Evolutionary conservation across 2,888 invertebrate genomes (phyloP).

Genomic region (Lepidochrysops patricia): DNA sequence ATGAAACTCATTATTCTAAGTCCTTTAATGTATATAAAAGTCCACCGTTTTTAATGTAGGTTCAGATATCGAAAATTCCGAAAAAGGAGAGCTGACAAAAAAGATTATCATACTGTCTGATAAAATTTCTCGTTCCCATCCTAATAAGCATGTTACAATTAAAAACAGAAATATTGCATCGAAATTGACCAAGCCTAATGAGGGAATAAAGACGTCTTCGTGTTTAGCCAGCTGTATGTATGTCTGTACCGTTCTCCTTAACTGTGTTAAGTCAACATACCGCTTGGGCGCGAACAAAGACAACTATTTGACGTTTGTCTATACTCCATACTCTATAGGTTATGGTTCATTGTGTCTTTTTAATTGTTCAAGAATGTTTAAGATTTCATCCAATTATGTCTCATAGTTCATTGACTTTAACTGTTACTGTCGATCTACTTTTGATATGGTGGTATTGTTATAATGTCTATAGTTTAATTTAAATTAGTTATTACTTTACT

Average conservation of each 20-base stretch:
- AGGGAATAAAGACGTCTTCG: constrained; percentile 2
- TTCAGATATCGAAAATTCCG: too few relatives aligned
- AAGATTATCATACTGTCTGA: too few relatives aligned
- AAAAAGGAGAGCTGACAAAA: too few relatives aligned
- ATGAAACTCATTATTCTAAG: too few relatives aligned
- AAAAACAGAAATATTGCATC: background rate
- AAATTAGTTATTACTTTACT: too few relatives aligned
- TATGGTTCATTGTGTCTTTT: constrained; percentile 2
- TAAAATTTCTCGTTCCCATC: too few relatives aligned
- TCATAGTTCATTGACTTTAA: background rate
- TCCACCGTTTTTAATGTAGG: too few relatives aligned
- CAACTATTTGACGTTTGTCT: constrained; percentile 1
- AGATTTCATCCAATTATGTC: background rate
- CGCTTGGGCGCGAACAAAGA: constrained; percentile 20
- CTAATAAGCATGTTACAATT: too few relatives aligned
- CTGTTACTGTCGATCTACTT: background rate
- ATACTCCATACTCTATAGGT: too few relatives aligned
- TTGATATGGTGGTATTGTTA: background rate
- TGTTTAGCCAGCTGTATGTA: constrained; percentile 31
- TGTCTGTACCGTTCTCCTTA: constrained; percentile 27
- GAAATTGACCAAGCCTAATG: background rate
- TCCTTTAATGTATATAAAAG: too few relatives aligned
- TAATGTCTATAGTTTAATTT: too few relatives aligned
- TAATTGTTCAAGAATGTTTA: background rate
- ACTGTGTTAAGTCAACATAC: constrained; percentile 26